Evolutionary conservation across 2,113 vertebrate species (phyloP).

Genomic region (Amazona vittata): DNA sequence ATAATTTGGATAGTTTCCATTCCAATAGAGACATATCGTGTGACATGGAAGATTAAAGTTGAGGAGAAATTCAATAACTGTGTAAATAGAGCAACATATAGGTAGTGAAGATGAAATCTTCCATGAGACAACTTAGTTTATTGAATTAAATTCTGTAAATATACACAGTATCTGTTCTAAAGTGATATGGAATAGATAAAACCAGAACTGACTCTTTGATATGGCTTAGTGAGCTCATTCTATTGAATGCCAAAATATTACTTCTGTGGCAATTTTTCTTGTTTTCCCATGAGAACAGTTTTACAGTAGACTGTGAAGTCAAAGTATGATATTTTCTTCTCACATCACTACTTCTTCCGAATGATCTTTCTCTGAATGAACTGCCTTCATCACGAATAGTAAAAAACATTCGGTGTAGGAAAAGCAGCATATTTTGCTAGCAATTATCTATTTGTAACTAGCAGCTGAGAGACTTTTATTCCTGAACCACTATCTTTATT

Average conservation of each 20-base stretch:
- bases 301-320: background rate
- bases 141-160: background rate
- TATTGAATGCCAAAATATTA: background rate
- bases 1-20: background rate
- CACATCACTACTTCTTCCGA: background rate
- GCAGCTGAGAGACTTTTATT: background rate
- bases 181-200: background rate
- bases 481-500: background rate
- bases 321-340: background rate
- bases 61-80: background rate
- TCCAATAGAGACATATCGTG: background rate
- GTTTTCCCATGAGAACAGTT: background rate
- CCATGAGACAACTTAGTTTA: background rate
- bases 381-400: background rate
- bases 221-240: background rate
- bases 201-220: background rate
- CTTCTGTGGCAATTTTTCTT: background rate
- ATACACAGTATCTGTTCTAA: background rate
- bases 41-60: background rate
- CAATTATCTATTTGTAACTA: background rate
- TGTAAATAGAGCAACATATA: background rate
- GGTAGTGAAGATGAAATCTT: background rate
- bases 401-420: background rate
- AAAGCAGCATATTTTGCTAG: background rate
- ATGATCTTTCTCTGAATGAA: background rate